phyloP scores from a whole-genome alignment of 2,888 invertebrate genomes.

The Adelphocoris suturalis region DNA sequence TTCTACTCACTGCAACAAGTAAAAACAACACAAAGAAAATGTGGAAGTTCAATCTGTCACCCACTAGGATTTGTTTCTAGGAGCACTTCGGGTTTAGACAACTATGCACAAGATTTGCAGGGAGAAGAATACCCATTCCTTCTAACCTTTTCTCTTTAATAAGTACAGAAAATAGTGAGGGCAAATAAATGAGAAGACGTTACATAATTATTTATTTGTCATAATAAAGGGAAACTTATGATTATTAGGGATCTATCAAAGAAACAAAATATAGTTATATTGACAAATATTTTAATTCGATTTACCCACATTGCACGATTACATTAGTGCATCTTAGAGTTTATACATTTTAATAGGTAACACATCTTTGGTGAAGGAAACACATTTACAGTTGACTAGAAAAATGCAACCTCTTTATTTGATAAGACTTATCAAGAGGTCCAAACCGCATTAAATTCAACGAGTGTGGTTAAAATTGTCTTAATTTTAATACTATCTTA shows the following conservation, averaged over 20 bases:
- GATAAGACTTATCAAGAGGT: not conserved
- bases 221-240: not conserved
- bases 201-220: conserved; percentile 29
- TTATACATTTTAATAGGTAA: not conserved
- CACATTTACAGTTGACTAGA: no score
- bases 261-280: conserved; percentile 3
- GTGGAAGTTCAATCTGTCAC: conserved; percentile 21
- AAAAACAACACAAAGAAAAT: conserved; percentile 75
- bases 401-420: no score
- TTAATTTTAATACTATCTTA: no score
- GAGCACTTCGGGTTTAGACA: not conserved
- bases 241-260: not conserved
- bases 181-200: conserved; percentile 7
- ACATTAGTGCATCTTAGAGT: conserved; percentile 35
- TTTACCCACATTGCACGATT: not conserved
- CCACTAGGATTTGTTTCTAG: not conserved
- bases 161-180: not conserved
- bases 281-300: not conserved
- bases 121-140: conserved; percentile 59
- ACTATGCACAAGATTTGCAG: not conserved
- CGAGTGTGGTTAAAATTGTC: not conserved
- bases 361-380: no score
- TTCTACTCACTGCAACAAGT: conserved; percentile 67
- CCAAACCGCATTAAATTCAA: not conserved
- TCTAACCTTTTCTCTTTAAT: conserved; percentile 65